Evolutionary conservation across 2,888 invertebrate species (phyloP).

Genomic region (Diarsia dahlii): DNA sequence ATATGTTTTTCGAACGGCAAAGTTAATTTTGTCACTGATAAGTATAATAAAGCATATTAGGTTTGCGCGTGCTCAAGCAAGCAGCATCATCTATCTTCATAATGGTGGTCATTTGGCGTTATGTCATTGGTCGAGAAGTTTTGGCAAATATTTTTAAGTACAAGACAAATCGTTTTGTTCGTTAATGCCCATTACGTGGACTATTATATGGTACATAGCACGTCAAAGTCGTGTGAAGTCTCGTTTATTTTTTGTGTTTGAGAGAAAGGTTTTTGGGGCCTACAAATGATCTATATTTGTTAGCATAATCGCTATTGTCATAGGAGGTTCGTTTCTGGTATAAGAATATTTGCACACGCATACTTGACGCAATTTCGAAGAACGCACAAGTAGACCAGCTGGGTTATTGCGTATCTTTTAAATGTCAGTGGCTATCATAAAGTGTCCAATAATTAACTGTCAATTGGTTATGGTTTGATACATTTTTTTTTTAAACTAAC

Average conservation of each 20-base stretch:
- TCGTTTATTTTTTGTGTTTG: slow-evolving; percentile 41
- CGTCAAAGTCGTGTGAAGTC: slow-evolving; percentile 34
- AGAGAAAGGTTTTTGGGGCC: slow-evolving; percentile 46
- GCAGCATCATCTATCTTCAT: slow-evolving; percentile 65
- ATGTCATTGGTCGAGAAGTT: slow-evolving; percentile 66
- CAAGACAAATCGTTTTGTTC: slow-evolving; percentile 62
- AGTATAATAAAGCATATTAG: slow-evolving; percentile 61
- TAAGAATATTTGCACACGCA: not conserved
- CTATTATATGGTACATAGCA: slow-evolving; percentile 42
- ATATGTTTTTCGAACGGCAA: slow-evolving; percentile 14
- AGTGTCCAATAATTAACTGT: too few species aligned
- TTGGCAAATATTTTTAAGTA: slow-evolving; percentile 66
- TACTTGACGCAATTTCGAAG: too few species aligned
- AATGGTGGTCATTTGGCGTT: slow-evolving; percentile 64
- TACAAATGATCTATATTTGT: not conserved
- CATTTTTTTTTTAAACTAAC: too few species aligned
- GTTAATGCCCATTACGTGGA: slow-evolving; percentile 59
- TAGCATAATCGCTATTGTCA: slow-evolving; percentile 6
- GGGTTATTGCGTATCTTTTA: too few species aligned
- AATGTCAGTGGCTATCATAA: too few species aligned
- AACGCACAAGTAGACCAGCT: too few species aligned
- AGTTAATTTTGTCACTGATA: slow-evolving; percentile 45
- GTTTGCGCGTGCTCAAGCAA: slow-evolving; percentile 62
- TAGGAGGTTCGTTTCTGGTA: not conserved
- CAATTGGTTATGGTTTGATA: too few species aligned